Conservation (phyloP, 2,113 vertebrate genomes). For the Psilopsiagon aymara region DNA sequence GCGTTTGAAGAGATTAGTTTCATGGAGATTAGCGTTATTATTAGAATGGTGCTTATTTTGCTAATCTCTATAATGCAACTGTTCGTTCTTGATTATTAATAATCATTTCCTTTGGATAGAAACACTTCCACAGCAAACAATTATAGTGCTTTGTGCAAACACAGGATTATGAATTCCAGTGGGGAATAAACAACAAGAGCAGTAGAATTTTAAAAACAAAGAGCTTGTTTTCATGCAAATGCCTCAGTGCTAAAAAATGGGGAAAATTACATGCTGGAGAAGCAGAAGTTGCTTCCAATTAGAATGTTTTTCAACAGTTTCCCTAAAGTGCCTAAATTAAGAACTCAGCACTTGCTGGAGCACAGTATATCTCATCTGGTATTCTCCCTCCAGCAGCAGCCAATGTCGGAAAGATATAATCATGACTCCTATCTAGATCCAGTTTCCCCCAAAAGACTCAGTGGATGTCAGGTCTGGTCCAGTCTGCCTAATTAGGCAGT, state of each 20-base stretch:
- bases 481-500: not conserved
- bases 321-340: slow-evolving; percentile 48
- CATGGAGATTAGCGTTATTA: slow-evolving; percentile 41
- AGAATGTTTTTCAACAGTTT: slow-evolving; percentile 64
- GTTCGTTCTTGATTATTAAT: slow-evolving; percentile 56
- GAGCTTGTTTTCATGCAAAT: slow-evolving; percentile 62
- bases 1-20: slow-evolving; percentile 6
- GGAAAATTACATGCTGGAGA: slow-evolving; percentile 48
- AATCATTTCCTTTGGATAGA: slow-evolving; percentile 62
- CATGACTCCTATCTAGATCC: not conserved
- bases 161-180: slow-evolving; percentile 67
- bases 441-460: not conserved
- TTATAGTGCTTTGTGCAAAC: slow-evolving; percentile 62
- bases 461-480: not conserved
- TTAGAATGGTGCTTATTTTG: slow-evolving; percentile 47
- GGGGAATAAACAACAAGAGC: slow-evolving; percentile 65
- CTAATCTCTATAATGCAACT: slow-evolving; percentile 62
- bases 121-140: slow-evolving; percentile 63
- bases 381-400: slow-evolving; percentile 15
- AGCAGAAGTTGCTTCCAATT: slow-evolving; percentile 61
- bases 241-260: slow-evolving; percentile 7
- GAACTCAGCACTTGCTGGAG: slow-evolving; percentile 27
- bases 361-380: slow-evolving; percentile 1
- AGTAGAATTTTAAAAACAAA: slow-evolving; percentile 57
- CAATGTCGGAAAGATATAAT: not conserved